Evolutionary conservation across 2,113 vertebrate genomes (phyloP), one percentile per base, ranked within the genome.

Genomic region (Tiliqua scincoides): DNA sequence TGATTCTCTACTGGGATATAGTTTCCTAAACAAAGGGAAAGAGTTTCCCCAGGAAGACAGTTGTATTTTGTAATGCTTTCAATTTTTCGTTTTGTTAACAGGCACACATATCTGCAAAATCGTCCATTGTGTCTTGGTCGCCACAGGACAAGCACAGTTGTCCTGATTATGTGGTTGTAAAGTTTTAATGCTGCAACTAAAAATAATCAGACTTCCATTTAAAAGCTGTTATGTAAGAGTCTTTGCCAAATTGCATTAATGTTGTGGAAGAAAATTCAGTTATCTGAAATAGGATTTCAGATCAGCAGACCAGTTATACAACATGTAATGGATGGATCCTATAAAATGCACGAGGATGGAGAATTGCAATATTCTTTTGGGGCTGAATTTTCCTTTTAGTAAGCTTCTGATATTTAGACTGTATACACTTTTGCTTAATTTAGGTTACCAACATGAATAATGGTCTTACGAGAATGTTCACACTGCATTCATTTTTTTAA

Each of bases 401-500:
- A 27, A 62, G 37, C 35, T 7, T 79, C 15, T 43, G 25, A 30
- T 79, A 52, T 35, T 77, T 77, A 35, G n/a, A 59, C 30, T 12
- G 6, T 15, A 57, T 57, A 57, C 75, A 63, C 0, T 5, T 1
- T 62, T 4, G 10, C 21, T 14, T 74, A 76, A 74, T 77, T 84
- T 27, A 40, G 67, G 82, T 83, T 76, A 23, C 4, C 87, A 30
- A 80, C 79, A 80, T 83, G 87, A 70, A 88, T 84, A 85, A 74
- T 89, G 89, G 84, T 84, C 78, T 80, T 21, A 0, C 57, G 71
- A 87, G 91, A 59, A 79, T 93, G 94, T 94, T 83, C 78, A 68
- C 20, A 14, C 54, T 87, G 23, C 7, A 17, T 68, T 79, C 52
- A 72, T 82, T 27, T 32, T 70, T 21, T 48, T 65, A 52, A 62